Conservation (phyloP, 2,888 invertebrate genomes). For the Tolmerus cingulatus region DNA sequence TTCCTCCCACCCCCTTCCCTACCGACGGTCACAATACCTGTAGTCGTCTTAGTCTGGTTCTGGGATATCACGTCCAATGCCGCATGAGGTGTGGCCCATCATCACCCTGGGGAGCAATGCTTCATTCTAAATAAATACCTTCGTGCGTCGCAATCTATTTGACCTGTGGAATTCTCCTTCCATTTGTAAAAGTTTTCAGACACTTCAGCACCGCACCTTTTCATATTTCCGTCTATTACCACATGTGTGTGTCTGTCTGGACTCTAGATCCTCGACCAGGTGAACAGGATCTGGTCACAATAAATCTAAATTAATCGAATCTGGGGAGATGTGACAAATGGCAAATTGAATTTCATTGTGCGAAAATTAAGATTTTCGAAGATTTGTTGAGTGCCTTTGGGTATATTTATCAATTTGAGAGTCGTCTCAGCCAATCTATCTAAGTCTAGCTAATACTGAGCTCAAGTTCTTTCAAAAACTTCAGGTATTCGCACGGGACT, state of each 20-base stretch:
- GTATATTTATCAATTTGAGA: not conserved
- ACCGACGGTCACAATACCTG: not conserved
- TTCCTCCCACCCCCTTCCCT: not conserved
- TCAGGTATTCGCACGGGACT: not conserved
- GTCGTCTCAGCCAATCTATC: not conserved
- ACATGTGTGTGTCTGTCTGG: not conserved
- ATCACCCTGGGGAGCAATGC: not conserved
- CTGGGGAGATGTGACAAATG: not conserved
- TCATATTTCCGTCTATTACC: not conserved
- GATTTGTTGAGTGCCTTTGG: not conserved
- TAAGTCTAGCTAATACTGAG: not conserved
- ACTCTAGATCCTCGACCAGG: not conserved
- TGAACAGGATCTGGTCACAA: not conserved
- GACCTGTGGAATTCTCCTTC: not conserved
- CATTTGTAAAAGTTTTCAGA: not conserved
- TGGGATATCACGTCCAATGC: not conserved
- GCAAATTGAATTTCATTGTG: not conserved
- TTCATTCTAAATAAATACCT: slow-evolving; percentile 3
- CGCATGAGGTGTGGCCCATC: not conserved
- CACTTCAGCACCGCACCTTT: not conserved
- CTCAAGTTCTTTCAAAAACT: not conserved
- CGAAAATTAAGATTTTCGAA: not conserved
- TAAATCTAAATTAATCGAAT: not conserved
- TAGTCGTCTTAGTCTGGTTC: not conserved
- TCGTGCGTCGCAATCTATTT: not conserved